Percentiles rank a stretch among this genome's conserved stretches.
phyloP scores from a whole-genome alignment of 2,888 invertebrate species.

The Cacoxenus indagator region DNA sequence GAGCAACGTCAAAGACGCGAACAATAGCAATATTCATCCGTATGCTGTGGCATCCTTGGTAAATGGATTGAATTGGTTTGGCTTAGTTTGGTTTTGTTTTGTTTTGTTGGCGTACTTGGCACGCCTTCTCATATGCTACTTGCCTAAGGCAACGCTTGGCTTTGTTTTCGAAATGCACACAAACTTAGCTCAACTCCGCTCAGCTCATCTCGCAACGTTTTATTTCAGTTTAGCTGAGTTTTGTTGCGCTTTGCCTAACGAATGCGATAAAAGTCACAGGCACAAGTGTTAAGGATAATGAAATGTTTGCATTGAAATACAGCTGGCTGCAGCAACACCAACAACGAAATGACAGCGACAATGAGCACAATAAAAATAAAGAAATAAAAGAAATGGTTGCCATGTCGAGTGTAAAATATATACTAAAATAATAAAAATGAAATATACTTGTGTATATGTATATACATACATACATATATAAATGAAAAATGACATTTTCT shows the following conservation, averaged over 20 bases:
- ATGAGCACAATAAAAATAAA: constrained; percentile 25
- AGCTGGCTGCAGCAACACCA: not conserved
- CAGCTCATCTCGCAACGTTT: not conserved
- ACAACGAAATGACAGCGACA: not conserved
- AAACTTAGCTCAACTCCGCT: not conserved
- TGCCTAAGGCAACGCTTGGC: too few species aligned
- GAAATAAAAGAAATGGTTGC: constrained; percentile 1
- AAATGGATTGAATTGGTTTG: too few species aligned
- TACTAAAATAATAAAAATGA: not conserved
- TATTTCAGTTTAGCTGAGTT: not conserved
- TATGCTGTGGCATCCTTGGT: not conserved
- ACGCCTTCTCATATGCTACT: too few species aligned
- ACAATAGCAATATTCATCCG: not conserved
- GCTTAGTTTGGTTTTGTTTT: too few species aligned
- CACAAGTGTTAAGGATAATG: constrained; percentile 24
- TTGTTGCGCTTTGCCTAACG: not conserved
- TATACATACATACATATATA: not conserved
- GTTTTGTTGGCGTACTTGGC: too few species aligned
- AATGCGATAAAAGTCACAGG: constrained; percentile 17
- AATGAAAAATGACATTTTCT: not conserved
- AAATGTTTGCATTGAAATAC: constrained; percentile 31
- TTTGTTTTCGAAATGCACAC: not conserved
- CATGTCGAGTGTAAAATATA: constrained; percentile 14
- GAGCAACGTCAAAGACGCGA: not conserved
- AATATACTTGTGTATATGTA: not conserved